Percentiles rank a stretch among this genome's conserved stretches.
phyloP scores from a whole-genome alignment of 2,113 vertebrate species.

The Tetrax tetrax region DNA sequence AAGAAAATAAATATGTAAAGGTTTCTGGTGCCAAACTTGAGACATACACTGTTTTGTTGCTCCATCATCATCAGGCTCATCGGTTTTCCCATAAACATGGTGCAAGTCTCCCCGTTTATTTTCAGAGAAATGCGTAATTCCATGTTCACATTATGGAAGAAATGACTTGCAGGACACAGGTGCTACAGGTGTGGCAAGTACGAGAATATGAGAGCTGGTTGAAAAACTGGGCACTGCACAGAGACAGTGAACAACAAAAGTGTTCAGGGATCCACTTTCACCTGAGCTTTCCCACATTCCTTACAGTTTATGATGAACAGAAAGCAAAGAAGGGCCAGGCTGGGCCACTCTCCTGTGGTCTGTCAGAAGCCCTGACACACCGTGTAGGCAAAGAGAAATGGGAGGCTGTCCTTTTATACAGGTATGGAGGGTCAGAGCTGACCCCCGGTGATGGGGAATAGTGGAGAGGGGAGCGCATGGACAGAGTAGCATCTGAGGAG shows the following conservation, averaged over 20 bases:
- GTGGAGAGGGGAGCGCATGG: rapidly evolving
- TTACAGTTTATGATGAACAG: background rate
- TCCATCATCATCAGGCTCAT: background rate
- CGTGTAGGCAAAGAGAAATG: background rate
- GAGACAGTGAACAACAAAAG: background rate
- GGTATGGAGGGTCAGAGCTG: background rate
- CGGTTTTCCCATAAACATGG: background rate
- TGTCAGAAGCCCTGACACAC: background rate
- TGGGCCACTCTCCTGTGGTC: background rate
- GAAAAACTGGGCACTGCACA: background rate
- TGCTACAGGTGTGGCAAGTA: background rate
- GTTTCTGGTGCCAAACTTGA: background rate
- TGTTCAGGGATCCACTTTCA: background rate
- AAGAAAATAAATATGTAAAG: background rate
- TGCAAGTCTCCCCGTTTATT: background rate
- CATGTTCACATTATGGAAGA: background rate
- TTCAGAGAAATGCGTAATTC: background rate
- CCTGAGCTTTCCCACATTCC: background rate
- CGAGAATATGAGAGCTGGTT: background rate
- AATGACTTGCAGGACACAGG: background rate
- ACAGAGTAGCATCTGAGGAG: background rate
- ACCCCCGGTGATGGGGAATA: background rate
- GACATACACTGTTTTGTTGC: background rate
- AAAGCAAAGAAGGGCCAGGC: background rate
- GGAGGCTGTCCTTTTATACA: background rate